Evolutionary conservation across 2,888 invertebrate genomes (phyloP).

Genomic region (Melipona beecheii): DNA sequence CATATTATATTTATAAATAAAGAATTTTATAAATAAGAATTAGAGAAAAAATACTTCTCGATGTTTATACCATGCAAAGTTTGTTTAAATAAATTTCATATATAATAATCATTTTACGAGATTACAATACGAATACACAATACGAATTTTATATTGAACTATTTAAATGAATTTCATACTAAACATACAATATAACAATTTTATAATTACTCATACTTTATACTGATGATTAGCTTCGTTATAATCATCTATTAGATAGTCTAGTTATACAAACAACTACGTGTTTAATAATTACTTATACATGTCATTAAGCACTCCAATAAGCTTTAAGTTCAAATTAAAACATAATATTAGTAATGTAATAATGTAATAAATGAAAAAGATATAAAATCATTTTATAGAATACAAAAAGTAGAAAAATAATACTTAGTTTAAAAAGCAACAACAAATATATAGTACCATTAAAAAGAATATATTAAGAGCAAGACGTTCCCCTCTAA

Average conservation of each 20-base stretch:
- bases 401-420: not conserved
- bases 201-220: too few species aligned
- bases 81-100: not conserved
- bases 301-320: not conserved
- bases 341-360: not conserved
- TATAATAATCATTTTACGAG: too few species aligned
- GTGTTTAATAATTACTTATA: not conserved
- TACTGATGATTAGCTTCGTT: not conserved
- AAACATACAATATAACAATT: too few species aligned
- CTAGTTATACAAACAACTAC: conserved; percentile 1
- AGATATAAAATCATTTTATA: not conserved
- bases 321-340: not conserved
- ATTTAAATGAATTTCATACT: not conserved
- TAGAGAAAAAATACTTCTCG: not conserved
- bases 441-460: not conserved
- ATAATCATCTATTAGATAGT: not conserved
- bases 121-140: too few species aligned
- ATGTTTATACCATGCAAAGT: not conserved
- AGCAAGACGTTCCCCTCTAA: not conserved
- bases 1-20: not conserved
- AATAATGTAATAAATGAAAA: not conserved
- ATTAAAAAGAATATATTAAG: not conserved
- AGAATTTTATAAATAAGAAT: not conserved
- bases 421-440: not conserved
- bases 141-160: not conserved